Base-by-base conservation (phyloP, 1,140 invertebrate genomes). In the Microplitis mediator region DNA sequence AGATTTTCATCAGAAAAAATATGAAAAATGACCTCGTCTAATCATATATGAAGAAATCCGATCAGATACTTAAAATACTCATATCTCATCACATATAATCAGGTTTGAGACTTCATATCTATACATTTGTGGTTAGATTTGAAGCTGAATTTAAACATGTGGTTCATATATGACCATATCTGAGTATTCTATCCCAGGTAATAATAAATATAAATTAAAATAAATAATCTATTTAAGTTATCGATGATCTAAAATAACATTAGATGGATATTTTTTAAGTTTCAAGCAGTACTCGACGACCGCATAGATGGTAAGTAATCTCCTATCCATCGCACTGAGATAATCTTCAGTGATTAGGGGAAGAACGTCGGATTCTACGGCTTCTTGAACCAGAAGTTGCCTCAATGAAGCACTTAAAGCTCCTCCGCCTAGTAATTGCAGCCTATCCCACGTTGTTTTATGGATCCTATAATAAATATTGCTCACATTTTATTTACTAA, bases 261-360 rank as follows among this genome's bases (percentile, higher is more conserved):
- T 83, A n/a, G 82, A 83, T 71, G 76, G 66, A 63, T 81, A 77
- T 60, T 84, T 81, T 45, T 83, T 86, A 69, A 83, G 76, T 64
- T 87, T 85, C 6, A 90, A 76, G 82, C 94, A 96, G 80, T 91
- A 90, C 84, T 94, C 90, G 68, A 95, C 89, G 65, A 92, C 90
- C 1, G 93, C 90, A 82, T 92, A 93, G 69, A 95, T 86, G 69
- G 91, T 90, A 60, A 91, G 81, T 51, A 97, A 80, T 83, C 95
- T 87, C 76, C 95, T 84, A 80, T 97, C 93, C n/a, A 97, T 88
- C 16, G 95, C 95, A 79, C 88, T 86, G 58, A 93, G 91, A 85
- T 97, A 95, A 16, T 89, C 87, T n/a, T 91, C 85, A 4, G 91
- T 92, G 14, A 96, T 88, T 4, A 97, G 82, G 56, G 92, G 91